A percentile compares a stretch with the other conserved stretches of the same genome.
These are phyloP conservation scores for Leptosomus discolor DNA, from an alignment of 2,113 vertebrate genomes.

Conservation along the genomic window DNA sequence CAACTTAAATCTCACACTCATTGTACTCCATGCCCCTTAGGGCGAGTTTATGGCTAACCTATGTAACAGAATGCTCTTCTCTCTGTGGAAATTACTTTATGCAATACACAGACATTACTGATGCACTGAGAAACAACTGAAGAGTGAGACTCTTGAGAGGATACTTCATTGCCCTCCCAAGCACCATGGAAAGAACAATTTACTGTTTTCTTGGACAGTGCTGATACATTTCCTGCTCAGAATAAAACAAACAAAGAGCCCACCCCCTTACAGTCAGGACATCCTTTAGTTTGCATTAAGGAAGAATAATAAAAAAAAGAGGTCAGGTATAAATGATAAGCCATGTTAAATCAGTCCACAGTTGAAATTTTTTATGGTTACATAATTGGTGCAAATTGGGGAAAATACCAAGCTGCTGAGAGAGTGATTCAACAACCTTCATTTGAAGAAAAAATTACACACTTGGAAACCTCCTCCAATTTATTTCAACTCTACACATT, in stretches of 20 bases:
- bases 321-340: not conserved
- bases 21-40: not conserved
- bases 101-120: accelerated
- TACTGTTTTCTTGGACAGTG: not conserved
- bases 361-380: not conserved
- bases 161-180: not conserved
- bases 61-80: not conserved
- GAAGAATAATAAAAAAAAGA: not conserved
- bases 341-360: not conserved
- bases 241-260: not conserved
- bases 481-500: not conserved
- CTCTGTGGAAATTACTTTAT: not conserved
- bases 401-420: not conserved
- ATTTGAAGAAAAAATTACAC: not conserved
- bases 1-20: not conserved
- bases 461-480: not conserved
- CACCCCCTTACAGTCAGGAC: not conserved
- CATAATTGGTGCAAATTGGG: not conserved
- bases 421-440: not conserved
- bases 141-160: not conserved
- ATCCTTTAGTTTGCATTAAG: not conserved
- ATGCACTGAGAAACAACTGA: not conserved
- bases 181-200: not conserved
- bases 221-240: not conserved
- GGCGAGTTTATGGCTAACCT: not conserved